Base-by-base conservation (phyloP, 2,888 invertebrate species). In the Ormyrus labotus region DNA sequence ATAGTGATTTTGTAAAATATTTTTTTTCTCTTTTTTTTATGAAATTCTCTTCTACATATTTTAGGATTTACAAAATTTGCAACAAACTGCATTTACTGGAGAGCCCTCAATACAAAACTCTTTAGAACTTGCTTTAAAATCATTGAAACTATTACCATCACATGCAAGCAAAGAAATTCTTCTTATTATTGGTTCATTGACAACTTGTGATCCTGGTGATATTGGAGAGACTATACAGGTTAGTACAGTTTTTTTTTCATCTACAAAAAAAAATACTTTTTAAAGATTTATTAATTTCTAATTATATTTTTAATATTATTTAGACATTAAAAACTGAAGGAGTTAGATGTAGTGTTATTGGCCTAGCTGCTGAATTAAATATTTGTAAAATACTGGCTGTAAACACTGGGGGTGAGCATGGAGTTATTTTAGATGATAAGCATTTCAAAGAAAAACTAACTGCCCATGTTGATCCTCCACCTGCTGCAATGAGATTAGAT, bases 31-130 rank as follows among this genome's bases (percentile, higher is more conserved):
- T 19, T 19, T 34, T 34, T 34, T 4, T 34, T 4, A 34, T 34
- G 3, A 34, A 34, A 34, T 34, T 72, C 6, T 55, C 68, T 51
- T 55, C 6, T 69, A 69, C 65, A 53, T 58, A 58, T 68, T 84
- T 84, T 64, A 90, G 90, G 90, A 89, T 84, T 82, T 90, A 50
- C 81, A 85, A 84, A 93, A 93, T 55, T 89, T 96, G 84, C 92
- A 92, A 74, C 94, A 95, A 85, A 92, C 95, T 34, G 89, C 93
- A 10, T 93, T 98, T 83, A 93, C 93, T 63, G 99, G 99, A 0
- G 99, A 99, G 91, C 98, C 99, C 0, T 99, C 99, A 0, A 91
- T 99, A 72, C 99, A 99, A 92, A 99, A 99, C 90, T 96, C 98
- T 0, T 91, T 99, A 73, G 98, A 99, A 88, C 91, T 98, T 85